Base-by-base conservation (phyloP, 1,140 invertebrate species). In the Aplysia californica region DNA sequence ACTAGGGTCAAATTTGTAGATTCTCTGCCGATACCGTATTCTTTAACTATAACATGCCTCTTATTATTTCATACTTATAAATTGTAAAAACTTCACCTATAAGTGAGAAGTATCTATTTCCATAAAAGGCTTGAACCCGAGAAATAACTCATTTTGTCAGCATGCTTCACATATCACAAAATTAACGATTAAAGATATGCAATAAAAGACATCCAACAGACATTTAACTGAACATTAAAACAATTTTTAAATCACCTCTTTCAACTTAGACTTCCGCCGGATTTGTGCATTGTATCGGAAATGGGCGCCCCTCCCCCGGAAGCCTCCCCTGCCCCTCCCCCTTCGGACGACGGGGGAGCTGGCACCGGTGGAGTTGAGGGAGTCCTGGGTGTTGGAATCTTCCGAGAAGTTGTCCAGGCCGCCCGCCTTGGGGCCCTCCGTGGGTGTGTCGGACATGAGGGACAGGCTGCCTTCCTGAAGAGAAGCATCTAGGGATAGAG, bases 231-330 rank as follows among this genome's bases (percentile, higher is more conserved):
- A n/a, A n/a, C n/a, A n/a, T n/a, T n/a, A n/a, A n/a, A n/a, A n/a
- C n/a, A n/a, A n/a, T n/a, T n/a, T 18, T 38, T 26, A 58, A 64
- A 41, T 70, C 55, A 91, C 91, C 83, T 92, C 92, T 78, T 89
- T 89, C 0, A 92, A 83, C 83, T 91, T 92, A 0, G 87, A 78
- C 78, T 91, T 90, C 35, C 91, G 86, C 59, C 90, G 87, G 56
- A 90, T 87, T 0, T 90, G 79, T 23, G 79, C 72, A 38, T 75
- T 79, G 35, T 80, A 74, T 36, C 80, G 71, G 55, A 58, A 55
- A n/a, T 80, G 74, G 10, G 80, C 71, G 50, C 79, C 79, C 55
- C 85, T 75, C 26, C 72, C 75, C 10, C 76, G 73, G 55, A 33
- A 79, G 0, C 78, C 73, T 44, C 79, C 75, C 41, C 81, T 65